Percentiles rank a stretch among this genome's conserved stretches.
These are phyloP conservation scores for Anarrhichthys ocellatus DNA, from an alignment of 2,113 vertebrate genomes.

Conservation along the genomic window DNA sequence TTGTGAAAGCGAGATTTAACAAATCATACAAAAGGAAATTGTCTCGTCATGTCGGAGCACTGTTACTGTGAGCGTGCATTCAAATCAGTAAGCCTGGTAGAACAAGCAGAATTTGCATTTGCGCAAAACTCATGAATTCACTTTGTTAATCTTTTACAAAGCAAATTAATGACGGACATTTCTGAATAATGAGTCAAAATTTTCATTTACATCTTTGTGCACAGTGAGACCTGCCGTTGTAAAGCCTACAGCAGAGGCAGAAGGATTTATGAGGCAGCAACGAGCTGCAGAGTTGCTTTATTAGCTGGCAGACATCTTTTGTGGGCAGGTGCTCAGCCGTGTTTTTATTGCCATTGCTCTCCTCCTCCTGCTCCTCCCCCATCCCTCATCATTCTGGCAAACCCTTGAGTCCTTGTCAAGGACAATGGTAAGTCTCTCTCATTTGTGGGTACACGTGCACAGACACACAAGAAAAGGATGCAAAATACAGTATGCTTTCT, in stretches of 20 bases:
- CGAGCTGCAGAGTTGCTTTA: slow-evolving; percentile 63
- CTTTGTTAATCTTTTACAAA: slow-evolving; percentile 32
- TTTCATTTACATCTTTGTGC: slow-evolving; percentile 37
- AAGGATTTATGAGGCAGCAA: slow-evolving; percentile 66
- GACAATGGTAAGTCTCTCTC: slow-evolving; percentile 27
- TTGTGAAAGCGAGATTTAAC: slow-evolving; percentile 25
- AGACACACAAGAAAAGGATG: background rate
- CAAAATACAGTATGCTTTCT: background rate
- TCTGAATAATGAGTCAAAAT: slow-evolving; percentile 11
- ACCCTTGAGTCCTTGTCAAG: slow-evolving; percentile 50
- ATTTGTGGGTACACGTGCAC: background rate
- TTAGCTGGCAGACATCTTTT: slow-evolving; percentile 54
- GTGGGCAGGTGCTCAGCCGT: slow-evolving; percentile 62
- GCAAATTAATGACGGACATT: slow-evolving; percentile 1
- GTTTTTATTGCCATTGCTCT: slow-evolving; percentile 63
- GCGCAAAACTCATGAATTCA: background rate
- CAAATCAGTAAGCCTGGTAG: background rate
- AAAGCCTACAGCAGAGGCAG: slow-evolving; percentile 43
- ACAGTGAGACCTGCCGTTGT: slow-evolving; percentile 23
- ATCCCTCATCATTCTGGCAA: slow-evolving; percentile 42
- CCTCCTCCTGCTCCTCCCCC: slow-evolving; percentile 32
- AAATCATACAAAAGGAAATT: slow-evolving; percentile 13
- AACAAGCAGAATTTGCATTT: background rate
- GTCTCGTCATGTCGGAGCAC: background rate
- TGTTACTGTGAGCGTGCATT: background rate